A percentile compares a stretch with the other conserved stretches of the same genome.
phyloP scores from a whole-genome alignment of 2,888 invertebrate species.

The Busseola fusca region DNA sequence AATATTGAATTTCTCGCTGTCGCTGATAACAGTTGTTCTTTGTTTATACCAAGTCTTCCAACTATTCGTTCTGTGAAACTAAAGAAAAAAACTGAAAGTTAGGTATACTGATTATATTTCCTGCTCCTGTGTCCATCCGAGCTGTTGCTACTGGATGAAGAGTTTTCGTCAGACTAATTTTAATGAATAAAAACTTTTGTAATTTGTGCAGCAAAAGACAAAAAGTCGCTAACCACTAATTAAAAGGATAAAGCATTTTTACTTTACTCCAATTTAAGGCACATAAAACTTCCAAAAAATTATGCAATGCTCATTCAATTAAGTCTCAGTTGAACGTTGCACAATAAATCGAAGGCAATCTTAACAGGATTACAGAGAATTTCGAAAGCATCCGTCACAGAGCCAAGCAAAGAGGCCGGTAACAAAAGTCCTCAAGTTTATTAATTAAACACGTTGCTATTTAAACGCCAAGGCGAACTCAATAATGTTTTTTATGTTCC shows the following conservation, averaged over 20 bases:
- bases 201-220: not conserved
- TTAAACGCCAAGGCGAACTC: constrained; percentile 77
- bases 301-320: constrained; percentile 61
- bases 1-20: constrained; percentile 57
- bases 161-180: no score
- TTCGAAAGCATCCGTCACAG: constrained; percentile 71
- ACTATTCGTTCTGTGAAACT: not conserved
- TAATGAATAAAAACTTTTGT: not conserved
- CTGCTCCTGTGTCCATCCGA: no score
- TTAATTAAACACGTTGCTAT: constrained; percentile 82
- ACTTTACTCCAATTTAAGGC: constrained; percentile 43
- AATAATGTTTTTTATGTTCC: constrained; percentile 75
- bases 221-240: constrained; percentile 2
- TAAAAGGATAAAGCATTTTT: constrained; percentile 30
- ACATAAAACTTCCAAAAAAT: constrained; percentile 58
- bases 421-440: constrained; percentile 65
- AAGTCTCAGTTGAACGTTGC: constrained; percentile 51
- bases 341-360: constrained; percentile 69
- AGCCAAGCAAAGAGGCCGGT: constrained; percentile 58
- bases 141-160: no score
- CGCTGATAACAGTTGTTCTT: constrained; percentile 48
- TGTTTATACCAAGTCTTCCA: constrained; percentile 20
- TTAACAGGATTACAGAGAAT: constrained; percentile 70
- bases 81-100: not conserved
- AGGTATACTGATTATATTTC: not conserved